phyloP scores from a whole-genome alignment of 2,888 invertebrate genomes.

The Drosophila merina region DNA sequence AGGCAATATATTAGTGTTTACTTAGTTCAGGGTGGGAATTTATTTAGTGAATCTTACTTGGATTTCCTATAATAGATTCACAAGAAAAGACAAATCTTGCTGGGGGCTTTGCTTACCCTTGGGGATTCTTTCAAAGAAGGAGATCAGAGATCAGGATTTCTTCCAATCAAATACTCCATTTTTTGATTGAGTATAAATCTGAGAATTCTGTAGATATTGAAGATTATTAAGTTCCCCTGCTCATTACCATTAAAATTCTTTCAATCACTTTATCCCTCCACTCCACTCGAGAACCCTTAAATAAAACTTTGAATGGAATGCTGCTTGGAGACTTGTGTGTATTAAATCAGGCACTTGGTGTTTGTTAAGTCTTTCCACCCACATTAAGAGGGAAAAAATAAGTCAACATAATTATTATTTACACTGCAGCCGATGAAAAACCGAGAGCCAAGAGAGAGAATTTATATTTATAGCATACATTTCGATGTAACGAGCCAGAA shows the following conservation, averaged over 20 bases:
- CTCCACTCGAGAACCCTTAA: background rate
- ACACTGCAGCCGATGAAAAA: slow-evolving; percentile 46
- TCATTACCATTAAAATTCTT: background rate
- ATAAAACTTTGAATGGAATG: background rate
- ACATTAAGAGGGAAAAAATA: slow-evolving; percentile 48
- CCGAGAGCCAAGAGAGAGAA: slow-evolving; percentile 17
- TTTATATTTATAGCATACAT: slow-evolving; percentile 67
- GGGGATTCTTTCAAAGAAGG: too few relatives aligned
- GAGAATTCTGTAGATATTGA: background rate
- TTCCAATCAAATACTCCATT: too few relatives aligned
- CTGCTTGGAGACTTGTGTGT: background rate
- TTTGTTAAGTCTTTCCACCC: slow-evolving; percentile 26
- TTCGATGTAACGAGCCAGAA: slow-evolving; percentile 59
- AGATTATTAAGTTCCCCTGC: background rate
- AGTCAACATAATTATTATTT: slow-evolving; percentile 74
- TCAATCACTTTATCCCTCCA: slow-evolving; percentile 1
- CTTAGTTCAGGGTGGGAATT: too few relatives aligned
- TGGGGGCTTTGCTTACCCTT: too few relatives aligned
- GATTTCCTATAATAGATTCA: too few relatives aligned
- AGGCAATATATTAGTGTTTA: too few relatives aligned
- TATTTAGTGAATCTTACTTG: too few relatives aligned
- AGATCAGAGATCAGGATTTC: too few relatives aligned
- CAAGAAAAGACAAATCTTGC: too few relatives aligned
- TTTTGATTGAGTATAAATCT: too few relatives aligned
- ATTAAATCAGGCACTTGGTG: slow-evolving; percentile 20